These are phyloP conservation scores for Limulus polyphemus DNA, from an alignment of 2,888 invertebrate genomes.

Conservation along the genomic window DNA sequence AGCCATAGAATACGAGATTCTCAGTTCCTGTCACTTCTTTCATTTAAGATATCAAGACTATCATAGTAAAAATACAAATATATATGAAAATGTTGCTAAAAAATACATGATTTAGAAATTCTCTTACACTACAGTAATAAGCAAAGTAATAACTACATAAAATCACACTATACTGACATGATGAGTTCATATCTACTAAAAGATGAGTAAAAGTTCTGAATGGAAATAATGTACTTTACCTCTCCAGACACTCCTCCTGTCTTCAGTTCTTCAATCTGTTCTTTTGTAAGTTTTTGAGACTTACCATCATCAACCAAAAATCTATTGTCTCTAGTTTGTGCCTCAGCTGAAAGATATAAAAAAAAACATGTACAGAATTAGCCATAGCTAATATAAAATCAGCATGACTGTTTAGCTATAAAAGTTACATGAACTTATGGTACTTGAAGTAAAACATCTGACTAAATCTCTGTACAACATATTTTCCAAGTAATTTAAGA, in stretches of 20 bases:
- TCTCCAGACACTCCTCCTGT: constrained; percentile 58
- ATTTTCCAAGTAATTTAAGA: no score
- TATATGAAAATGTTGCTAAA: background rate
- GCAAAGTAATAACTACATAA: background rate
- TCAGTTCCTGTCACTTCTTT: no score
- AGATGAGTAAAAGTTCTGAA: background rate
- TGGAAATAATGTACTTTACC: constrained; percentile 21
- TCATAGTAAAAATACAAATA: background rate
- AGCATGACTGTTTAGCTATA: no score
- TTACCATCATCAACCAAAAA: constrained; percentile 62
- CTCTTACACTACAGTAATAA: no score
- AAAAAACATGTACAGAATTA: no score
- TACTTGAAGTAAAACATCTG: no score
- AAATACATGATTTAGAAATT: background rate
- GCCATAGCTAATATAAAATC: no score
- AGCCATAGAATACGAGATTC: no score
- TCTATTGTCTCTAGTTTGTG: constrained; percentile 53
- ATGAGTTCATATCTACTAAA: background rate
- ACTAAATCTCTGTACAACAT: no score
- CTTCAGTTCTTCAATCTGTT: constrained; percentile 67
- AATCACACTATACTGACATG: background rate
- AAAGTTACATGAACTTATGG: no score
- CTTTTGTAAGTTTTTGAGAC: constrained; percentile 68
- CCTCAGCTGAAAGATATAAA: no score
- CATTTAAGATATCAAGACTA: no score